Base-by-base conservation (phyloP, 2,797 vertebrate genomes). In the Poeciliopsis paucimaculata region DNA sequence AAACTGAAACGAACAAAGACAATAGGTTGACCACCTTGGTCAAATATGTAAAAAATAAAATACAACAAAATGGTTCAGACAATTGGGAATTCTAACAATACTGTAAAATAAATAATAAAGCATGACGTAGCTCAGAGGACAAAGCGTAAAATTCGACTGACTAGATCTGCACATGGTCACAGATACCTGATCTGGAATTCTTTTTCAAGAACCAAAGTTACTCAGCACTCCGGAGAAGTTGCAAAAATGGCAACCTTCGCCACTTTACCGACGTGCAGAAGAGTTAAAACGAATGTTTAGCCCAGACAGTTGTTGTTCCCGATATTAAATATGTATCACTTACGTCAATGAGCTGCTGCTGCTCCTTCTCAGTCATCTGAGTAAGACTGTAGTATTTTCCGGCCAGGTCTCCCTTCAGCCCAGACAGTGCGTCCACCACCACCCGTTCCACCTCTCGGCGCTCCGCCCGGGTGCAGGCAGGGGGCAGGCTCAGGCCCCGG, bases 311-410 rank as follows among this genome's bases (percentile, higher is more conserved):
- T 66, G 20, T 68, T 13, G 8, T 26, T 41, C 7, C 64, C 23
- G 64, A 68, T 12, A 41, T 11, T 11, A 41, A 23, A 39, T 10
- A n/a, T 4, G 10, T 9, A 10, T 26, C 57, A 84, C 98, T 95
- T 92, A 99, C 98, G 0, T 99, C 98, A 31, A 99, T 99, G 66
- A 99, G 97, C 90, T 98, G 97, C 84, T 99, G 97, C 85, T 99
- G 98, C 80, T 99, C 97, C 86, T 95, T 34, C 0, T 99, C 98
- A 0, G 97, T 98, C 98, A 99, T 97, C 75, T 96, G 96, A 1
- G 95, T 95, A 66, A 99, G 97, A 73, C 97, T 97, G 91, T 95
- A 99, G 93, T 99, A 99, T 47, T 79, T 96, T 75, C 98, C 98
- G 0, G 91, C 18, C 89, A 99, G 93, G 89, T 98, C 97, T 0